Base-by-base conservation (phyloP, 2,797 vertebrate species). In the Coendou prehensilis region DNA sequence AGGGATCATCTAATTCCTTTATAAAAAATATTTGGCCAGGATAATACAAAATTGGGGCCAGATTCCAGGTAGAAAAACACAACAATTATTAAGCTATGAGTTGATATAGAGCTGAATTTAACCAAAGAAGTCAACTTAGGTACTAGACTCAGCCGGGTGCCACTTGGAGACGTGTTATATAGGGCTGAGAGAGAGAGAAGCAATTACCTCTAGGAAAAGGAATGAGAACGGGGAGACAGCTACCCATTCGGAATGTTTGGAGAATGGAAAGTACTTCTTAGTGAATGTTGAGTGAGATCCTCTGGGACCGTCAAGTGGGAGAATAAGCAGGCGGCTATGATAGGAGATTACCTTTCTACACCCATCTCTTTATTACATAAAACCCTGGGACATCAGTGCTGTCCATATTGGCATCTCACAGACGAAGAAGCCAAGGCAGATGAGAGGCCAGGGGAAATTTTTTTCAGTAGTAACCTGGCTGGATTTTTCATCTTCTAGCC, bases 61-160 rank as follows among this genome's bases (percentile, higher is more conserved):
- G 23, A 91, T 88, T 92, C 33, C 75, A 91, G n/a, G 50, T 61
- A 91, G 63, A 20, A 54, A 83, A 85, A 50, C 33, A 85, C 9
- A 56, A 26, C 56, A 80, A 5, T 75, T 63, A 10, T 67, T 88
- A 37, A 52, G 22, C 52, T 69, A 22, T 52, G 20, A 59, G 73
- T 64, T n/a, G 22, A 59, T 59, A 3, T 80, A 30, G 57, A 2
- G 14, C 30, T 37, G 45, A 67, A 37, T 80, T 52, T 76, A 91
- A 85, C 26, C 41, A 64, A 73, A 18, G 30, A 69, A 57, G 33
- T 54, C 50, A 80, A 47, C 9, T 67, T 52, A 88, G 7, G 18
- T 13, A 59, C 76, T 67, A 57, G 9, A 87, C 52, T 67, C 50
- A 54, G 30, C 0, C 82, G n/a, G 45, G 15, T 47, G 23, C 10